phyloP scores from a whole-genome alignment of 2,888 invertebrate genomes.

The Ennomos fuscantarius region DNA sequence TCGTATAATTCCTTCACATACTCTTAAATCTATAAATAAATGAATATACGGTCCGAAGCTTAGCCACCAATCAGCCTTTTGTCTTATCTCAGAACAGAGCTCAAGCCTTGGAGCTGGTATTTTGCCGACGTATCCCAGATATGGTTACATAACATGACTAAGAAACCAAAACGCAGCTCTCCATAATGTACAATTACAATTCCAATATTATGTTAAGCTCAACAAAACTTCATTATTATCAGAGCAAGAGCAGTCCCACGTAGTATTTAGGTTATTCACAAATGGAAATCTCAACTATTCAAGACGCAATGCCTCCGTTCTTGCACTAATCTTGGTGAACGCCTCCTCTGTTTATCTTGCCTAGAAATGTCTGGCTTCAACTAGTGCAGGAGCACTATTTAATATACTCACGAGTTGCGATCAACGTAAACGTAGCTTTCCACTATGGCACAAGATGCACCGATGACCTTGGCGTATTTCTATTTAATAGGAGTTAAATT shows the following conservation, averaged over 20 bases:
- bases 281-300: constrained; percentile 67
- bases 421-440: no score
- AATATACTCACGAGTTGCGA: constrained; percentile 1
- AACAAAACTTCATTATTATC: constrained; percentile 16
- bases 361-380: constrained; percentile 66
- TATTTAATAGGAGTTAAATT: no score
- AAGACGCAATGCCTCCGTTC: constrained; percentile 61
- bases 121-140: no score
- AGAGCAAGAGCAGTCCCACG: constrained; percentile 33
- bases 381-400: constrained; percentile 1
- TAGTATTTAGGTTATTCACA: constrained; percentile 63
- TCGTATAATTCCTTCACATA: no score
- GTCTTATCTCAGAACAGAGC: no score
- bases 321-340: constrained; percentile 74
- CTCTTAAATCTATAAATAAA: no score
- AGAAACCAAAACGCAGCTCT: background rate
- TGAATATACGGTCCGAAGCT: no score
- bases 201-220: constrained; percentile 26
- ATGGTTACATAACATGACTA: no score
- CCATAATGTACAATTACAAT: constrained; percentile 14
- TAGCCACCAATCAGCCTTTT: no score
- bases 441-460: no score
- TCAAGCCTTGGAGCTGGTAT: no score
- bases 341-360: constrained; percentile 78
- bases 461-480: no score